These are phyloP conservation scores for Leptinotarsa undecemlineata DNA, from an alignment of 1,140 invertebrate species.

Conservation along the genomic window DNA sequence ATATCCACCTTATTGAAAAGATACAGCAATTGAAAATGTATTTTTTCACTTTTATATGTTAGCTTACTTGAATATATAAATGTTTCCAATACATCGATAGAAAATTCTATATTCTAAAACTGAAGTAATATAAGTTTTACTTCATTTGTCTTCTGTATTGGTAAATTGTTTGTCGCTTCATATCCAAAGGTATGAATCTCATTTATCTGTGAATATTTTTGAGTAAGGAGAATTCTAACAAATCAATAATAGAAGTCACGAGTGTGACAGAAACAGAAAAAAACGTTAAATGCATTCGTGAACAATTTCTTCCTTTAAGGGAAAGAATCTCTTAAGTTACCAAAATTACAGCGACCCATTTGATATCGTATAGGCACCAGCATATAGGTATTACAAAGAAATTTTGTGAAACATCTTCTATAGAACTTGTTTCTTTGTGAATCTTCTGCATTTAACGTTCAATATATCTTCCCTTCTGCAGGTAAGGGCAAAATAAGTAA, in stretches of 20 bases:
- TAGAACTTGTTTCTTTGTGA: slow-evolving; percentile 6
- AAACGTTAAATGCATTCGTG: background rate
- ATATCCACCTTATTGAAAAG: no score
- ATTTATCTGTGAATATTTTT: background rate
- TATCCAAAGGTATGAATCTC: background rate
- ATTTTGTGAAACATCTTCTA: slow-evolving; percentile 9
- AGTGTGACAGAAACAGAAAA: background rate
- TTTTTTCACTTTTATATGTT: no score
- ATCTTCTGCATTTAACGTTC: slow-evolving; percentile 1
- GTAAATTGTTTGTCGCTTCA: no score
- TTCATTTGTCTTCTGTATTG: no score
- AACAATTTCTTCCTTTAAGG: background rate
- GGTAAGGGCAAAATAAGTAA: slow-evolving; percentile 1
- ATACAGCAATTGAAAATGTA: no score
- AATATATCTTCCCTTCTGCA: background rate
- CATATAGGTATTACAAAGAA: background rate
- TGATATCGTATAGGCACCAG: background rate
- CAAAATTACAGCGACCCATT: background rate
- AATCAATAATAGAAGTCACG: background rate
- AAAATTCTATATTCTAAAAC: no score
- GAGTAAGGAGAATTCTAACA: background rate
- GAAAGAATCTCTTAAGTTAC: background rate
- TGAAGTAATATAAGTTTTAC: no score
- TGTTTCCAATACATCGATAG: no score
- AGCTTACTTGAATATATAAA: no score